Evolutionary conservation across 2,113 vertebrate species (phyloP).

Genomic region (Pelecanus crispus): DNA sequence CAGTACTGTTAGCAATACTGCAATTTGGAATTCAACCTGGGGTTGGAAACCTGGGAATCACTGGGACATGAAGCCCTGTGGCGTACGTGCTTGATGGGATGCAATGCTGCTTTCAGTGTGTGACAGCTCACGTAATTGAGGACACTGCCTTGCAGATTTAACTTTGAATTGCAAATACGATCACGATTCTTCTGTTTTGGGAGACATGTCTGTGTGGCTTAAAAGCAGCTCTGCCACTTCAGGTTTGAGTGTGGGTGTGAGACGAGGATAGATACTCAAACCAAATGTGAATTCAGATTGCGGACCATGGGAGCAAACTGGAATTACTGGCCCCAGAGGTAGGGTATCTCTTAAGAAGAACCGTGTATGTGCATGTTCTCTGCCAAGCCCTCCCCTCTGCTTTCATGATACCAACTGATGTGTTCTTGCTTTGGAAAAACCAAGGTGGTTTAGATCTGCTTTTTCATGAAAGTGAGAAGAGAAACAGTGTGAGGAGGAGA

Average conservation of each 20-base stretch:
- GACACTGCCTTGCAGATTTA: not conserved
- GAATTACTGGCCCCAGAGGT: not conserved
- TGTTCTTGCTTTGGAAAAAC: not conserved
- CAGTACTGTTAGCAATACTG: not conserved
- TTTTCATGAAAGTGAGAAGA: not conserved
- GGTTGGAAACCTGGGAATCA: not conserved
- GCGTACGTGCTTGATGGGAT: not conserved
- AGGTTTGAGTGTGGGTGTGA: not conserved
- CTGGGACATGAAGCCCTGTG: not conserved
- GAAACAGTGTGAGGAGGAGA: not conserved
- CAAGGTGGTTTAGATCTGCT: not conserved
- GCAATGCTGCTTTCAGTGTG: not conserved
- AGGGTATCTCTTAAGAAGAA: not conserved
- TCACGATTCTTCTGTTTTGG: conserved; percentile 1
- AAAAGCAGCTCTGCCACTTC: conserved; percentile 8
- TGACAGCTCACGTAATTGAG: conserved; percentile 12
- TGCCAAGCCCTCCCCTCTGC: not conserved
- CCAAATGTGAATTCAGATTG: not conserved
- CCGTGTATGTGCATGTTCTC: not conserved
- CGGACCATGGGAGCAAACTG: not conserved
- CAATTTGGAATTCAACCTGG: not conserved
- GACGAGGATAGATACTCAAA: not conserved
- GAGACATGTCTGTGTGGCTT: not conserved
- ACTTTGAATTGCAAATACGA: conserved; percentile 40
- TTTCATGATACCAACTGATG: rapidly evolving